A percentile compares a stretch with the other conserved stretches of the same genome.
Conservation (phyloP, 2,113 vertebrate genomes). For the Odontophorus gujanensis region DNA sequence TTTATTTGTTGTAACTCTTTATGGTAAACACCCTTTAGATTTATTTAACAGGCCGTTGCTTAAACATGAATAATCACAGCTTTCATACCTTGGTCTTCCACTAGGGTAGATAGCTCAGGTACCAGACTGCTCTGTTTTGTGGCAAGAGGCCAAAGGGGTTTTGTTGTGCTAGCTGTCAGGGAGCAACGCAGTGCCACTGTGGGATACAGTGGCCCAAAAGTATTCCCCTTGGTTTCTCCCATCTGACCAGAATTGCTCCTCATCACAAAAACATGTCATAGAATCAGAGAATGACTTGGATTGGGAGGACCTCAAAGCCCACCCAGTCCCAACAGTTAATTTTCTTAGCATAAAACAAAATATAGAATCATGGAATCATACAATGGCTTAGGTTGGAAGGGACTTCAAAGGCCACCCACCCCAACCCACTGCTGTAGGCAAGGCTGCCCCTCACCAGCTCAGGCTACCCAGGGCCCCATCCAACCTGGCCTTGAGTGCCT, state of each 20-base stretch:
- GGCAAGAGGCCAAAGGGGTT: background rate
- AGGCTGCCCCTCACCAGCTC: background rate
- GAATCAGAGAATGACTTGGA: background rate
- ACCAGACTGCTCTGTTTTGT: background rate
- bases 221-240: fast-evolving
- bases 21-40: background rate
- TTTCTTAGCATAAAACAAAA: no score
- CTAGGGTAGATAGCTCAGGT: background rate
- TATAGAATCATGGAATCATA: background rate
- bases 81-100: background rate
- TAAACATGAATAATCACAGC: background rate
- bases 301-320: background rate
- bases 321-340: no score
- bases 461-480: background rate
- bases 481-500: background rate
- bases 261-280: background rate
- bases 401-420: background rate
- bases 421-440: background rate
- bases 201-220: background rate
- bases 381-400: background rate
- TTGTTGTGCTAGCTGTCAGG: background rate
- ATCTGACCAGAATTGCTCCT: background rate
- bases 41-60: background rate
- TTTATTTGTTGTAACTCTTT: background rate
- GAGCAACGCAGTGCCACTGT: fast-evolving